phyloP scores from a whole-genome alignment of 2,113 vertebrate genomes.

The Papio anubis region DNA sequence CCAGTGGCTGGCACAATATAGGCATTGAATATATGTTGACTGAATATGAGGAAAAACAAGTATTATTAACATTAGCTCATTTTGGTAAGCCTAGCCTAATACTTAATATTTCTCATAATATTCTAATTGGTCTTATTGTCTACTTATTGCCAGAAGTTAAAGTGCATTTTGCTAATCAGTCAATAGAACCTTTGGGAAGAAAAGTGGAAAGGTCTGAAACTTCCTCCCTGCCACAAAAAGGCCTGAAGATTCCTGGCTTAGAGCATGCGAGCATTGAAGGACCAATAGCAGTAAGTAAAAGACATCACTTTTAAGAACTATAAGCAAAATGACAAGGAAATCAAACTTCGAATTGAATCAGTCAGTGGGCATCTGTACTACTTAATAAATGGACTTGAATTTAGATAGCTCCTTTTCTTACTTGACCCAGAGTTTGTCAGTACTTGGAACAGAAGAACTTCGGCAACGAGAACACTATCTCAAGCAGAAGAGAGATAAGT shows the following conservation, averaged over 20 bases:
- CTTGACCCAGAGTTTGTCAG: slow-evolving; percentile 87
- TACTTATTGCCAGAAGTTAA: slow-evolving; percentile 82
- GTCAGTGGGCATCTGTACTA: background rate
- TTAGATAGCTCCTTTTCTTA: background rate
- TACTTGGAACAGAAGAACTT: slow-evolving; percentile 90
- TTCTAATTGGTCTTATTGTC: slow-evolving; percentile 61
- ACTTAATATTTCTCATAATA: slow-evolving; percentile 12
- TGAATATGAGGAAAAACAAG: background rate
- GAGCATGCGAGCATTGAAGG: slow-evolving; percentile 85
- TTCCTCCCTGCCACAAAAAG: slow-evolving; percentile 73
- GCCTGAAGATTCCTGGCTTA: slow-evolving; percentile 85
- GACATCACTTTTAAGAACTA: background rate
- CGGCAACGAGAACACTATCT: slow-evolving; percentile 94
- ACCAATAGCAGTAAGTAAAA: slow-evolving; percentile 76
- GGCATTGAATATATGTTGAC: background rate
- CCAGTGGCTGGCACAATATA: background rate
- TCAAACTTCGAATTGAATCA: background rate
- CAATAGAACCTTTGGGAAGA: slow-evolving; percentile 78
- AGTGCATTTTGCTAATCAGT: slow-evolving; percentile 74
- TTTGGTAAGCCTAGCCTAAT: background rate
- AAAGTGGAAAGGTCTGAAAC: slow-evolving; percentile 75
- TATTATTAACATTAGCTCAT: slow-evolving; percentile 11
- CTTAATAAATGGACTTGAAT: background rate
- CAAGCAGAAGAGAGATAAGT: slow-evolving; percentile 92
- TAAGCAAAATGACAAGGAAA: slow-evolving; percentile 1